Evolutionary conservation across 2,113 vertebrate genomes (phyloP), one percentile per base, ranked within the genome.

Genomic region (Hucho hucho): DNA sequence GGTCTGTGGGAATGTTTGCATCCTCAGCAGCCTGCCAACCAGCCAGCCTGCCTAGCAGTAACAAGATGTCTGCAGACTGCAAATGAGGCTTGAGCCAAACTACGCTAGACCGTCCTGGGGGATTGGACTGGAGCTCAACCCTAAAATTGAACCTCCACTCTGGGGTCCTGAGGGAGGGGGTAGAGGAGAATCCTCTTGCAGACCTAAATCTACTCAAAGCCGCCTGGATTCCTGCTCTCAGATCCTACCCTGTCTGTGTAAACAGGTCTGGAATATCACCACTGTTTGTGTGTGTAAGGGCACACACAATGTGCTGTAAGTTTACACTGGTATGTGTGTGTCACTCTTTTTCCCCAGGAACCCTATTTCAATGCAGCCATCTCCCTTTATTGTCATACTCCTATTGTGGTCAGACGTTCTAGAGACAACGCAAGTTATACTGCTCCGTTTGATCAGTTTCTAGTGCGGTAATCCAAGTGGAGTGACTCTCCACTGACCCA

Each of bases 201-300:
- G 79, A 75, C 53, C 75, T 74, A 75, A 75, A 83, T 68, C 79
- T 56, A 18, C 43, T 12, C 26, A 72, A 77, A 28, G 65, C 61
- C 84, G 77, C 46, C 9, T 81, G 76, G 83, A 82, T 81, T 86
- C 81, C 76, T 78, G 59, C 81, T 73, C 18, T 67, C 79, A 85
- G 75, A 84, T 87, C 83, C 73, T 69, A 83, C 73, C 74, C 76
- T 69, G 69, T 90, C 86, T 91, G 76, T 82, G 79, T 79, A 87
- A 91, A 90, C 84, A 89, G 74, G 79, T 81, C 78, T 87, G 85
- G 78, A 87, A 88, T 83, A 81, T 76, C 73, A 84, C 58, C 32
- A 12, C 59, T 43, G 68, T 63, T 25, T 37, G 63, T 16, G 14
- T n/a, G 12, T 70, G 70, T 58, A 22, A 7, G 12, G 2, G 3